A percentile compares a stretch with the other conserved stretches of the same genome.
Conservation (phyloP, 2,113 vertebrate species). For the Panthera leo region DNA sequence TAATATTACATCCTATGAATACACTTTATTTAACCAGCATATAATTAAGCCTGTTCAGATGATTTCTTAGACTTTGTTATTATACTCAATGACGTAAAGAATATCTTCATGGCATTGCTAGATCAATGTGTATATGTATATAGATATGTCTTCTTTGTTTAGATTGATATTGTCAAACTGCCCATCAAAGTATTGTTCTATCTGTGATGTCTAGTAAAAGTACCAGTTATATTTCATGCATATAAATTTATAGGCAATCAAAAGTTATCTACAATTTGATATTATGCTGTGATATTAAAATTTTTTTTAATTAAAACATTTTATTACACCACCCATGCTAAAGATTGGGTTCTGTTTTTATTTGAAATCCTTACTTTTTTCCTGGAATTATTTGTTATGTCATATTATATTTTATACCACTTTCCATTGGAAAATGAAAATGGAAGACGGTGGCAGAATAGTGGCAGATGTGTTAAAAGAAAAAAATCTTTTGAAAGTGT, state of each 20-base stretch:
- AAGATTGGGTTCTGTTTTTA: neutral
- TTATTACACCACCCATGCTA: neutral
- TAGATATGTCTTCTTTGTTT: neutral
- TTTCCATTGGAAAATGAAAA: neutral
- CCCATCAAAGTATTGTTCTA: neutral
- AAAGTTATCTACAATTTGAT: neutral
- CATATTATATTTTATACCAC: neutral
- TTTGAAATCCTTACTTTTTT: neutral
- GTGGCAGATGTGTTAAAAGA: neutral
- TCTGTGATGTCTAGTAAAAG: neutral
- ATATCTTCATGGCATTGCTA: neutral
- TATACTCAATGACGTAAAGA: neutral
- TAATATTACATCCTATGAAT: neutral
- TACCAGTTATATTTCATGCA: neutral
- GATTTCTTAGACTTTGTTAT: neutral
- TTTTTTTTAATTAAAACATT: neutral
- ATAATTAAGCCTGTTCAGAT: neutral
- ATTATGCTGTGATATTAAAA: neutral
- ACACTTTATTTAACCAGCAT: neutral
- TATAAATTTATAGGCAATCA: neutral
- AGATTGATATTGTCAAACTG: neutral
- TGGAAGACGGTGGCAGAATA: neutral
- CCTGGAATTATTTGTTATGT: neutral
- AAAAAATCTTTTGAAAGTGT: neutral
- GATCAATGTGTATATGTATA: neutral